Conservation (phyloP, 1,140 invertebrate species). For the Seison nebaliae region DNA sequence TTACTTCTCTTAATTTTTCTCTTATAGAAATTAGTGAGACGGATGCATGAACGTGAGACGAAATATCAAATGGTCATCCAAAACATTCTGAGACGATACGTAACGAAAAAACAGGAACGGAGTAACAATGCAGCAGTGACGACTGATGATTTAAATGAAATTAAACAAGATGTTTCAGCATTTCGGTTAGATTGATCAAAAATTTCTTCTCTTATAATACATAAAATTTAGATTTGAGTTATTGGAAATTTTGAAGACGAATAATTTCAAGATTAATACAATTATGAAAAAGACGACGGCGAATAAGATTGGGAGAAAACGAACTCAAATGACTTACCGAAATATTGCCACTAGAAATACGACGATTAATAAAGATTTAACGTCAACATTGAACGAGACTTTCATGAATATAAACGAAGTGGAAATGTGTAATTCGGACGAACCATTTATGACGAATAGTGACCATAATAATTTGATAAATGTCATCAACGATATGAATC, state of each 20-base stretch:
- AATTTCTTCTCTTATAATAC: background rate
- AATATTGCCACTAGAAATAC: too few species aligned
- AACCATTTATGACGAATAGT: too few species aligned
- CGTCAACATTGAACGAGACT: too few species aligned
- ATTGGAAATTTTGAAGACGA: constrained; percentile 51
- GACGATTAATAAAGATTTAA: too few species aligned
- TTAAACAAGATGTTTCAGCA: constrained; percentile 84
- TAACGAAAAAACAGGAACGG: constrained; percentile 72
- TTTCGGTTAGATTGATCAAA: constrained; percentile 39
- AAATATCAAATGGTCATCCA: constrained; percentile 75
- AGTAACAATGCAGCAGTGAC: constrained; percentile 89
- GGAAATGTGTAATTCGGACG: too few species aligned
- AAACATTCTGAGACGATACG: constrained; percentile 64
- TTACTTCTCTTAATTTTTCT: background rate
- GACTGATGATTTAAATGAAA: constrained; percentile 91
- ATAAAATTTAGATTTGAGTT: constrained; percentile 40
- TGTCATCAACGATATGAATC: too few species aligned
- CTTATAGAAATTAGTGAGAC: constrained; percentile 27
- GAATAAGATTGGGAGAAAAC: too few species aligned
- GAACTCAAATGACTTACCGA: too few species aligned
- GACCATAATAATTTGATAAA: too few species aligned
- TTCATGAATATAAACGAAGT: too few species aligned
- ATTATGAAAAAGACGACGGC: background rate
- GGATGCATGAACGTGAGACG: constrained; percentile 44
- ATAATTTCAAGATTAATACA: constrained; percentile 21